A percentile compares a stretch with the other conserved stretches of the same genome.
Evolutionary conservation across 2,797 vertebrate genomes (phyloP).

Genomic region (Sebastes steindachneri): DNA sequence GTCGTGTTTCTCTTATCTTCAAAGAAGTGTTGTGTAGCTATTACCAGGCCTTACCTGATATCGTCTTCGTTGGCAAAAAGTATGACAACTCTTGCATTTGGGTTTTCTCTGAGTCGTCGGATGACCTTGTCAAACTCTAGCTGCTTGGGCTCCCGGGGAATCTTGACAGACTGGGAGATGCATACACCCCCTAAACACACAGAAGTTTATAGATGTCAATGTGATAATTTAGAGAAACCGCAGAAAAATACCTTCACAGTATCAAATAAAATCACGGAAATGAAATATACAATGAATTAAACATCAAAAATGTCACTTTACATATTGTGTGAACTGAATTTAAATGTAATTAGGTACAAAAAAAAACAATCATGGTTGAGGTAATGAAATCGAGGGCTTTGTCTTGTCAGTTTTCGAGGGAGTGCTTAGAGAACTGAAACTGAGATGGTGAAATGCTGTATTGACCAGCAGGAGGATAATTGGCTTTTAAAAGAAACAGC

Average conservation of each 20-base stretch:
- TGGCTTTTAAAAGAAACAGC: neutral
- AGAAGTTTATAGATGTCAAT: constrained; percentile 1
- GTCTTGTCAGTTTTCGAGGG: neutral
- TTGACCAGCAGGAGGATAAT: neutral
- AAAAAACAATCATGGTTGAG: neutral
- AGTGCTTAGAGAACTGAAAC: neutral
- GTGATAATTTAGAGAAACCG: neutral
- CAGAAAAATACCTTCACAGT: neutral
- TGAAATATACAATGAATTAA: neutral
- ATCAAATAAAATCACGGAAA: neutral
- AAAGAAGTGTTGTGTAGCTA: constrained; percentile 22
- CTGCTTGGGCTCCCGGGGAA: constrained; percentile 91
- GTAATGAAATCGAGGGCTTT: neutral
- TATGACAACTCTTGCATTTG: constrained; percentile 93
- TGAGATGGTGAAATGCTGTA: neutral
- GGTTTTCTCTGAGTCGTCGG: constrained; percentile 92
- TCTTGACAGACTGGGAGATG: constrained; percentile 97
- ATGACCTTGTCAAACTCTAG: constrained; percentile 98
- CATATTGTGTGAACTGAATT: neutral
- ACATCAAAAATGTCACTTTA: neutral
- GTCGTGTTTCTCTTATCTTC: constrained; percentile 42
- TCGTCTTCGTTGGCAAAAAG: constrained; percentile 98
- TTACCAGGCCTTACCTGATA: constrained; percentile 87
- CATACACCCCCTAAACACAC: constrained; percentile 89
- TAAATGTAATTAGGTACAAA: constrained; percentile 4